A percentile compares a stretch with the other conserved stretches of the same genome.
Conservation (phyloP, 2,888 invertebrate species). For the Eupithecia subfuscata region DNA sequence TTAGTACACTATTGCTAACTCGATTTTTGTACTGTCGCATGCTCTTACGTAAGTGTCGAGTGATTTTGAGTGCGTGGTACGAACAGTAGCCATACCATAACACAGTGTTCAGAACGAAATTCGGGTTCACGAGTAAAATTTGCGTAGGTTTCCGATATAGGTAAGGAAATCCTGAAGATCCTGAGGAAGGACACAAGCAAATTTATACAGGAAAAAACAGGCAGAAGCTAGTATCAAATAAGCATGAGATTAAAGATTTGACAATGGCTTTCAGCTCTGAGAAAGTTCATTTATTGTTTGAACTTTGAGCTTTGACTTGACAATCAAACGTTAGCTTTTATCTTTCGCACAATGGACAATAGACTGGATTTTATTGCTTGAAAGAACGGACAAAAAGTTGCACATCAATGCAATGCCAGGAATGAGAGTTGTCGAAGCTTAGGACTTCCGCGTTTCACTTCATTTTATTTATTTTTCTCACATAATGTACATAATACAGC, state of each 20-base stretch:
- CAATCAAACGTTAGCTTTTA: conserved; percentile 8
- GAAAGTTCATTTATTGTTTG: conserved; percentile 9
- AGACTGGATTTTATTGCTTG: not conserved
- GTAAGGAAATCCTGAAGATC: not conserved
- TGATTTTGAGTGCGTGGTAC: not conserved
- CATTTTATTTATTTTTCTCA: too few relatives aligned
- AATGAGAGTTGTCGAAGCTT: not conserved
- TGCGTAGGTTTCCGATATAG: not conserved
- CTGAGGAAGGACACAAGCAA: not conserved
- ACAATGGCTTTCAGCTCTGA: not conserved
- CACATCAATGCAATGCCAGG: not conserved
- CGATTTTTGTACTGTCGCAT: conserved; percentile 45
- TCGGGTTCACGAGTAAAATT: not conserved
- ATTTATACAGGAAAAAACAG: not conserved
- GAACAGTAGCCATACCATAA: not conserved
- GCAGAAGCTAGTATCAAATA: not conserved
- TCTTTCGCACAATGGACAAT: conserved; percentile 16
- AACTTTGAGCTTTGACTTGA: conserved; percentile 10
- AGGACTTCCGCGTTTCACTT: not conserved
- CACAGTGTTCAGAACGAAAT: not conserved
- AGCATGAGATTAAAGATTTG: not conserved
- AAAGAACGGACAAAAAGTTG: conserved; percentile 1
- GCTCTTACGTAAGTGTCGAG: conserved; percentile 37
- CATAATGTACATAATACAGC: too few relatives aligned
- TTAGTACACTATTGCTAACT: conserved; percentile 60